phyloP scores from a whole-genome alignment of 2,113 vertebrate species.

The Montifringilla adamsi region DNA sequence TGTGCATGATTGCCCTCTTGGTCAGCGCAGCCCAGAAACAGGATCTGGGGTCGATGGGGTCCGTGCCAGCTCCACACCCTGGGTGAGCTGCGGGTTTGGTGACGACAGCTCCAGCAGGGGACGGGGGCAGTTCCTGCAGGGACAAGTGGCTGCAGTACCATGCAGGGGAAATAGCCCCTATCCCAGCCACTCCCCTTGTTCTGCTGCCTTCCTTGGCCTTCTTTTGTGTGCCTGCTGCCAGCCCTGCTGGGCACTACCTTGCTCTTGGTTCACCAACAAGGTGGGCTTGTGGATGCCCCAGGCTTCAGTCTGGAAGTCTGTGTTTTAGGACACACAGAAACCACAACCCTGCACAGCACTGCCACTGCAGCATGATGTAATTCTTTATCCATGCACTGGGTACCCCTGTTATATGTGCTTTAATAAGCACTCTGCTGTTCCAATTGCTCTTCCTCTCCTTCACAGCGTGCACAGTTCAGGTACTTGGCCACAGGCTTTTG shows the following conservation, averaged over 20 bases:
- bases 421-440: not conserved
- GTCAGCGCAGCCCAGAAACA: not conserved
- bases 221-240: not conserved
- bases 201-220: not conserved
- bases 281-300: not conserved
- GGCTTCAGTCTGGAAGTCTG: not conserved
- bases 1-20: conserved; percentile 22
- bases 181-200: not conserved
- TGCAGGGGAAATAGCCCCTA: not conserved
- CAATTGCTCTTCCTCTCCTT: not conserved
- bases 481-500: not conserved
- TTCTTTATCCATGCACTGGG: not conserved
- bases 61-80: not conserved
- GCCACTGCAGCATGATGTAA: not conserved
- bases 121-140: not conserved
- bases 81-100: not conserved
- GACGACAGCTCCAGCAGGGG: not conserved
- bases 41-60: not conserved
- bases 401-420: not conserved
- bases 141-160: accelerated
- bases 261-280: not conserved
- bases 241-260: not conserved
- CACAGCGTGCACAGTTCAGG: not conserved
- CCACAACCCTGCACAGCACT: not conserved
- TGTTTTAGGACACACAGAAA: not conserved